Evolutionary conservation across 2,888 invertebrate genomes (phyloP), one percentile per base, ranked within the genome.

Genomic region (Tanytarsus gracilentus): DNA sequence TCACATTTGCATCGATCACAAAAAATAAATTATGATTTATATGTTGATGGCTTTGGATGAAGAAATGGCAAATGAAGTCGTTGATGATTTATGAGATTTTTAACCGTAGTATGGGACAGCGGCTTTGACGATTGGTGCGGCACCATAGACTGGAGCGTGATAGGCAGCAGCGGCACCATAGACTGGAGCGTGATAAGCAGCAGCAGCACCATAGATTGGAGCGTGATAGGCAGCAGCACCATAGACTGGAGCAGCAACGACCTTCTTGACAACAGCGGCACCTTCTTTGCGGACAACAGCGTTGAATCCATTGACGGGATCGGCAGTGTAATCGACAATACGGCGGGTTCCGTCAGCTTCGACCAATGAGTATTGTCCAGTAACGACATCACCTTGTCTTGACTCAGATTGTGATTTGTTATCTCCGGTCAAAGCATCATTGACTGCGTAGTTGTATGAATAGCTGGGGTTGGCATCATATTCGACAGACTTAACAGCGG

Each of bases 261-360:
- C 64, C 62, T 67, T 66, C 6, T n/a, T 16, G 14, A 30, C 30
- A 9, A 68, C 67, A 52, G 62, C 63, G 14, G 25, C 49, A 16
- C 77, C 76, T 66, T 77, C 75, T 55, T 75, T 75, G 65, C 74
- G 76, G 16, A 79, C 79, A 44, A 79, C 76, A 62, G 79, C 79
- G 66, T 79, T 79, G 75, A 79, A 79, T 53, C 79, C 79, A 66
- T 79, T 75, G 61, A 77, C 72, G 49, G 79, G 78, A 70, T 79
- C 79, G 56, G 79, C 78, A 58, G 76, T 76, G 70, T 79, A 79
- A 66, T 79, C 78, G 11, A 79, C 79, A 65, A 76, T 71, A 63
- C 79, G 74, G 63, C 76, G 71, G 62, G 77, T 77, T 65, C 79
- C 79, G 65, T 79, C 79, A 62, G 79, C 74, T 67, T 79, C 79